A percentile compares a stretch with the other conserved stretches of the same genome.
Evolutionary conservation across 1,140 invertebrate species (phyloP).

Genomic region (Pseudomyrmex cubaensis): DNA sequence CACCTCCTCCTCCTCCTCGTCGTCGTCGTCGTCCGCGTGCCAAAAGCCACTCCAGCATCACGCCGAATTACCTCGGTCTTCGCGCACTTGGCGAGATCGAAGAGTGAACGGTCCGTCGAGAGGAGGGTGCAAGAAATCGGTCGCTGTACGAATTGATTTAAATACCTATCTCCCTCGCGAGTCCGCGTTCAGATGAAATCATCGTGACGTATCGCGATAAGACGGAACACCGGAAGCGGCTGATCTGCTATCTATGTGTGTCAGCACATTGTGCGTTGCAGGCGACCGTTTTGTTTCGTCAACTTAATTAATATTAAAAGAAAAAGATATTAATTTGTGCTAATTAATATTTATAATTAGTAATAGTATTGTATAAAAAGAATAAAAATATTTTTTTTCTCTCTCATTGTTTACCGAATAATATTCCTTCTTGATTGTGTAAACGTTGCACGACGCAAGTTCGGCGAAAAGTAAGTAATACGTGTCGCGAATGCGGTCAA

Average conservation of each 20-base stretch:
- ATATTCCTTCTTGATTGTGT: neutral
- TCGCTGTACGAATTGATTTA: conserved; percentile 27
- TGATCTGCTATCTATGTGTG: neutral
- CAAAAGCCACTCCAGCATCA: conserved; percentile 42
- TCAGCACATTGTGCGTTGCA: neutral
- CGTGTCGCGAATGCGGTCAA: conserved; percentile 29
- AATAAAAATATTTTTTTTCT: neutral
- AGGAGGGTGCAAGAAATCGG: conserved; percentile 2
- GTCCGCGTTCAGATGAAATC: conserved; percentile 8
- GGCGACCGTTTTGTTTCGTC: neutral
- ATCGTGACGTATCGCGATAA: neutral
- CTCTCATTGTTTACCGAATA: neutral
- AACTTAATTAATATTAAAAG: neutral
- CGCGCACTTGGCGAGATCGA: neutral
- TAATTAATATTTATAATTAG: neutral
- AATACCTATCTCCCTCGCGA: neutral
- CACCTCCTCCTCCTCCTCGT: too few relatives aligned
- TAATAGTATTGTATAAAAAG: neutral
- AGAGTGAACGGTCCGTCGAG: neutral
- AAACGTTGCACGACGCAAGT: neutral
- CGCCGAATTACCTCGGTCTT: conserved; percentile 51
- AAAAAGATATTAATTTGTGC: neutral
- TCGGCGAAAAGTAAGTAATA: conserved; percentile 13
- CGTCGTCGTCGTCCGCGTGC: neutral
- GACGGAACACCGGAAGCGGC: neutral